Conservation (phyloP, 2,888 invertebrate genomes). For the Eumerus sabulonum region DNA sequence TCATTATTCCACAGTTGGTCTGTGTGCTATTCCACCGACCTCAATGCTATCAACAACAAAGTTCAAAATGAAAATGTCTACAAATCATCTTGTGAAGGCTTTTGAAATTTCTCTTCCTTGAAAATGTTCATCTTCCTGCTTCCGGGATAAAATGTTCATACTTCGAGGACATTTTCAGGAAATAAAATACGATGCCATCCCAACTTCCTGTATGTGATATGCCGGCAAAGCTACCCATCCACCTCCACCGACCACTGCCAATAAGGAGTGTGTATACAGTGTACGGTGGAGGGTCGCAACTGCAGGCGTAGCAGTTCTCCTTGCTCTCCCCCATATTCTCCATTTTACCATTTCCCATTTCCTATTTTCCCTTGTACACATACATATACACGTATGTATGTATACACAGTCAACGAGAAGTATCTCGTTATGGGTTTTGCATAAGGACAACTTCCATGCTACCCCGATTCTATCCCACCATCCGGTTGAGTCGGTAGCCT, state of each 20-base stretch:
- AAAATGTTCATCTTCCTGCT: slow-evolving; percentile 79
- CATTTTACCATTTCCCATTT: slow-evolving; percentile 38
- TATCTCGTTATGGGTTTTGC: slow-evolving; percentile 67
- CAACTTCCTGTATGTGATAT: slow-evolving; percentile 72
- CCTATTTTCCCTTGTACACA: slow-evolving; percentile 47
- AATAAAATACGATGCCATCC: slow-evolving; percentile 79
- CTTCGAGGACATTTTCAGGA: slow-evolving; percentile 79
- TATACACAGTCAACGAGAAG: slow-evolving; percentile 10
- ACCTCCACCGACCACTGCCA: slow-evolving; percentile 60
- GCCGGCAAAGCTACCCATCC: no score
- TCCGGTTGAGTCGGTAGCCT: slow-evolving; percentile 44
- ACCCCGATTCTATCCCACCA: no score
- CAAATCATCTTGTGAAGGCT: slow-evolving; percentile 72
- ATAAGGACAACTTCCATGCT: slow-evolving; percentile 54
- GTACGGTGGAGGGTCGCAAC: background rate
- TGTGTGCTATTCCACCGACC: slow-evolving; percentile 35
- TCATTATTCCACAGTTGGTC: slow-evolving; percentile 68
- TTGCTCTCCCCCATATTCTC: background rate
- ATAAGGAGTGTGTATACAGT: slow-evolving; percentile 38
- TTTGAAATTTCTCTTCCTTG: slow-evolving; percentile 77
- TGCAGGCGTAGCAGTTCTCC: no score
- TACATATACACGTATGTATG: slow-evolving; percentile 7
- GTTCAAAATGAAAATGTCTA: slow-evolving; percentile 69
- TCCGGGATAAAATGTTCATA: slow-evolving; percentile 79
- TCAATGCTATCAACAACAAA: slow-evolving; percentile 59